Evolutionary conservation across 2,797 vertebrate genomes (phyloP).

Genomic region (Botia almorhae): DNA sequence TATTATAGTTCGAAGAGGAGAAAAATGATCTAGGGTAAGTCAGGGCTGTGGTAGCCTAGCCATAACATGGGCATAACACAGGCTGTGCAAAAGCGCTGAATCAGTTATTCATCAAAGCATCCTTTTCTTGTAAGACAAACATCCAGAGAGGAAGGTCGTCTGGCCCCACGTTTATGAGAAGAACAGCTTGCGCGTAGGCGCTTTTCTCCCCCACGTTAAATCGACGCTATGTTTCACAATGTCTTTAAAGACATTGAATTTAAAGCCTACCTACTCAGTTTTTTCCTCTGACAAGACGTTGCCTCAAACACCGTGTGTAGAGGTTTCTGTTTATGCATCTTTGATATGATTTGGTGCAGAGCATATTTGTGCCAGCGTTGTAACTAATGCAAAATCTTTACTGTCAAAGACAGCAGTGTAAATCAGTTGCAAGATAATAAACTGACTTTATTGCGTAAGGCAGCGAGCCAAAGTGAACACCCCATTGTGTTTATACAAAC

Average conservation of each 20-base stretch:
- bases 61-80: slow-evolving; percentile 29
- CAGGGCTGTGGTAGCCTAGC: slow-evolving; percentile 21
- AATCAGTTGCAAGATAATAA: slow-evolving; percentile 29
- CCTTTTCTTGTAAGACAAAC: slow-evolving; percentile 51
- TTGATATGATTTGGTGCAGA: slow-evolving; percentile 37
- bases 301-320: not conserved
- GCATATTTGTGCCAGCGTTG: slow-evolving; percentile 18
- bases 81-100: slow-evolving; percentile 47
- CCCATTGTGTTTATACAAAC: slow-evolving; percentile 13
- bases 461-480: slow-evolving; percentile 3
- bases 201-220: slow-evolving; percentile 14
- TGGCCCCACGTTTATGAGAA: slow-evolving; percentile 39
- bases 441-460: slow-evolving; percentile 32
- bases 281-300: not conserved
- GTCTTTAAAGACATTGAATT: slow-evolving; percentile 36
- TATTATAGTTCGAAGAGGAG: slow-evolving; percentile 29
- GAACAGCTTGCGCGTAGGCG: slow-evolving; percentile 28
- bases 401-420: slow-evolving; percentile 6
- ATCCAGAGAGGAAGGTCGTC: slow-evolving; percentile 52
- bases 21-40: slow-evolving; percentile 28
- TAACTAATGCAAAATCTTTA: slow-evolving; percentile 33
- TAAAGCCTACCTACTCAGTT: slow-evolving; percentile 23
- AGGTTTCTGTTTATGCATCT: slow-evolving; percentile 28
- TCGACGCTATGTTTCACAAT: slow-evolving; percentile 12
- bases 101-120: slow-evolving; percentile 52